Evolutionary conservation across 2,888 invertebrate genomes (phyloP), one percentile per base, ranked within the genome.

Genomic region (Drepanosiphum platanoidis): DNA sequence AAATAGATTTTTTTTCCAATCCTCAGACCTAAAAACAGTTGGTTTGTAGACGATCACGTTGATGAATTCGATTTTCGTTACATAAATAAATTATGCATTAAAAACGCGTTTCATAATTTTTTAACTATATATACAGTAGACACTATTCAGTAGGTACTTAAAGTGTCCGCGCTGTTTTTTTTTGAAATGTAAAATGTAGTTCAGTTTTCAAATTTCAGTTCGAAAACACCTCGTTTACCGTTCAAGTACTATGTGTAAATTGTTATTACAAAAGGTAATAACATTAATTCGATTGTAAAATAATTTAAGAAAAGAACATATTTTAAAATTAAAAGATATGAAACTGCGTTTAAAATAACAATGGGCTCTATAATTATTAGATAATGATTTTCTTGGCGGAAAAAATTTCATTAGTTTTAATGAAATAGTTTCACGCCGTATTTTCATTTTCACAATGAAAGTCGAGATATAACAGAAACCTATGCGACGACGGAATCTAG

Each of bases 371-470:
- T n/a, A n/a, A n/a, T n/a, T n/a, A 52, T 52, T 52, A 52, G 22
- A 52, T 52, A 15, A 46, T 18, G 18, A 2, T 4, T 46, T 46
- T 18, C 52, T 52, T 1, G 4, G 52, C 15, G 18, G 22, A 52
- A 52, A 22, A 52, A 18, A 61, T 61, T 3, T 27, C 1, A 61
- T 27, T 52, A 5, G 15, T 52, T 52, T 52, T 61, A n/a, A 61
- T 61, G n/a, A 61, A 27, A 61, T 61, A 61, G 27, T 61, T 61
- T 61, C 61, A 27, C 61, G 22, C 61, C n/a, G n/a, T 9, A n/a
- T 61, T 61, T 61, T 61, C 27, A 61, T 61, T 61, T 61, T 8
- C n/a, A 61, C 27, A 61, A 61, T 61, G 61, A 61, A 61, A 61
- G 61, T 61, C 2, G 22, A 61, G 27, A 27, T 61, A 61, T 22